These are phyloP conservation scores for Seriola rivoliana DNA, from an alignment of 2,113 vertebrate genomes.

Conservation along the genomic window DNA sequence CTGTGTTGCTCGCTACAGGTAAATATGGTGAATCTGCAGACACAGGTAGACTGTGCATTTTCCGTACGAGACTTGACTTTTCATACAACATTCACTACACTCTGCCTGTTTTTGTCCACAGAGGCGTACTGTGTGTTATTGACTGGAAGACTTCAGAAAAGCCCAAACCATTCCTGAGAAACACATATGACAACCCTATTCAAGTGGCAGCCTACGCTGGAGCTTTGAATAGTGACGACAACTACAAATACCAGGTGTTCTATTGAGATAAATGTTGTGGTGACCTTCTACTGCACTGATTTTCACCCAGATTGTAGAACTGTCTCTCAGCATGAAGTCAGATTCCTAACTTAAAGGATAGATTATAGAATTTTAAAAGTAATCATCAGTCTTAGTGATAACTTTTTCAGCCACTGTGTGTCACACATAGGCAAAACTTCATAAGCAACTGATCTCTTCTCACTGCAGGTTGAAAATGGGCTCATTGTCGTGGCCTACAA, in stretches of 20 bases:
- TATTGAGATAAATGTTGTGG: neutral
- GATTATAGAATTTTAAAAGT: neutral
- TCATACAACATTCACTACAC: neutral
- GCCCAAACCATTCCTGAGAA: constrained; percentile 89
- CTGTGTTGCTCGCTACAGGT: constrained; percentile 95
- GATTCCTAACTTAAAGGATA: neutral
- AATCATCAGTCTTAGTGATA: neutral
- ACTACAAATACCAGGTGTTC: constrained; percentile 94
- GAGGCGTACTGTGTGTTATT: constrained; percentile 92
- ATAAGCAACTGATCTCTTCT: neutral
- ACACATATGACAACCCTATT: constrained; percentile 94
- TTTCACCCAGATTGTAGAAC: neutral
- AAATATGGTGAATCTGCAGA: constrained; percentile 54
- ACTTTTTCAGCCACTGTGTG: neutral
- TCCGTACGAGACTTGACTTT: neutral
- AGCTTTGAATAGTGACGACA: constrained; percentile 91
- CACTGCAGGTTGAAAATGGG: constrained; percentile 89
- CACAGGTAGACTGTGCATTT: neutral
- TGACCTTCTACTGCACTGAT: neutral
- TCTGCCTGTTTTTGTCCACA: constrained; percentile 60
- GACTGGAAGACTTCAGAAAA: constrained; percentile 99
- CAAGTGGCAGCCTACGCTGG: constrained; percentile 96
- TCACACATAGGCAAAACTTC: neutral
- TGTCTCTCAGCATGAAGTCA: neutral
- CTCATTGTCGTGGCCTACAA: constrained; percentile 96